phyloP scores from a whole-genome alignment of 2,888 invertebrate species.

The Yponomeuta plumbellus region DNA sequence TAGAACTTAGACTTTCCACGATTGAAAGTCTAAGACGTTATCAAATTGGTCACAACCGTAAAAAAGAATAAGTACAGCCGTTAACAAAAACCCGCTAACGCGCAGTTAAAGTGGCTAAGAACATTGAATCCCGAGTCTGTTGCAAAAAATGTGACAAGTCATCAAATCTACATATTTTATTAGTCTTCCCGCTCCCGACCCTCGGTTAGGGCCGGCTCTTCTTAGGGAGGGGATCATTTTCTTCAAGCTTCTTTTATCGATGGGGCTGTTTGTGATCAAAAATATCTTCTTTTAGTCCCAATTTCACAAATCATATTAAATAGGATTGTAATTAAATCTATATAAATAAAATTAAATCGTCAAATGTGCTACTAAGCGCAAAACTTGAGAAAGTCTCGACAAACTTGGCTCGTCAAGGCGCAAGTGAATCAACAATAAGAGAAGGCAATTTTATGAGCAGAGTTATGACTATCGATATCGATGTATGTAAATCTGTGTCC shows the following conservation, averaged over 20 bases:
- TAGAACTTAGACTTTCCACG: too few relatives aligned
- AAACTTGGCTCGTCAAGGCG: too few relatives aligned
- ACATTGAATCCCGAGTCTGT: constrained; percentile 73
- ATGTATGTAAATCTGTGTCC: constrained; percentile 5
- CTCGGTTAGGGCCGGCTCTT: constrained; percentile 38
- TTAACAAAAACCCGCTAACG: constrained; percentile 42
- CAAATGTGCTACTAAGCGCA: too few relatives aligned
- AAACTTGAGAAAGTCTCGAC: too few relatives aligned
- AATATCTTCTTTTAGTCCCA: too few relatives aligned
- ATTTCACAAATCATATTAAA: too few relatives aligned
- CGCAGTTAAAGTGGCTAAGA: constrained; percentile 53
- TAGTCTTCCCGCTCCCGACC: constrained; percentile 63
- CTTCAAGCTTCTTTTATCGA: neutral
- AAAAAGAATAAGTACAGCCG: neutral
- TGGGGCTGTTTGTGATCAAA: constrained; percentile 8
- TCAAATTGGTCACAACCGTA: neutral
- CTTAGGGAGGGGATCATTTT: constrained; percentile 40
- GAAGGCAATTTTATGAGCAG: too few relatives aligned
- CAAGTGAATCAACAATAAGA: too few relatives aligned
- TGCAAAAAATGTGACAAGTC: constrained; percentile 76
- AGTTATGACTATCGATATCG: constrained; percentile 12
- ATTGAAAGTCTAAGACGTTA: too few relatives aligned
- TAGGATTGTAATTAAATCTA: too few relatives aligned
- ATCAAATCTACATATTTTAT: constrained; percentile 77
- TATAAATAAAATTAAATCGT: too few relatives aligned